Evolutionary conservation across 2,888 invertebrate species (phyloP).

Genomic region (Sinotaia quadrata): DNA sequence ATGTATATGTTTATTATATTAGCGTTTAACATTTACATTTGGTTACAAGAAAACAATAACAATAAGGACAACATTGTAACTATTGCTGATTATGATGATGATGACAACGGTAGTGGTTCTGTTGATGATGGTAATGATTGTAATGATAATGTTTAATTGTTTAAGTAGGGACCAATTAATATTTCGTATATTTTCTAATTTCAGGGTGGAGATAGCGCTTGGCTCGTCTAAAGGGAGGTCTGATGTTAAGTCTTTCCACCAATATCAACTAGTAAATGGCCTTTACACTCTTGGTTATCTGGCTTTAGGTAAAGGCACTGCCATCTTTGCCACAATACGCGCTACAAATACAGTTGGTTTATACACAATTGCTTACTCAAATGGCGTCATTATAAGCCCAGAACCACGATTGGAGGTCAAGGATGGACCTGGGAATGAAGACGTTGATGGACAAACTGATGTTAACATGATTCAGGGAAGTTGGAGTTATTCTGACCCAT

Average conservation of each 20-base stretch:
- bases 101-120: too few species aligned
- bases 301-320: not conserved
- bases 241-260: slow-evolving; percentile 3
- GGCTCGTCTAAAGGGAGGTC: slow-evolving; percentile 2
- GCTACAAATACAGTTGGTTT: slow-evolving; percentile 18
- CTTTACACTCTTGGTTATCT: slow-evolving; percentile 13
- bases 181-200: not conserved
- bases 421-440: slow-evolving; percentile 9
- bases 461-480: slow-evolving; percentile 11
- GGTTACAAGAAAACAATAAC: too few species aligned
- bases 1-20: too few species aligned
- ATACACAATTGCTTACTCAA: slow-evolving; percentile 6
- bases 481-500: slow-evolving; percentile 24
- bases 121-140: too few species aligned
- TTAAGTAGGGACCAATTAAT: too few species aligned
- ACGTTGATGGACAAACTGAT: slow-evolving; percentile 18
- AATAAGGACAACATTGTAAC: too few species aligned
- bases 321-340: slow-evolving; percentile 11
- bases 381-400: slow-evolving; percentile 19
- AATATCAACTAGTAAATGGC: not conserved
- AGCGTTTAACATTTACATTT: too few species aligned
- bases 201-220: slow-evolving; percentile 19
- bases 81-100: too few species aligned
- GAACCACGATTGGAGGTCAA: slow-evolving; percentile 1
- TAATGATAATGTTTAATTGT: too few species aligned